phyloP scores from a whole-genome alignment of 1,140 invertebrate species.

The Thaumetopoea pityocampa region DNA sequence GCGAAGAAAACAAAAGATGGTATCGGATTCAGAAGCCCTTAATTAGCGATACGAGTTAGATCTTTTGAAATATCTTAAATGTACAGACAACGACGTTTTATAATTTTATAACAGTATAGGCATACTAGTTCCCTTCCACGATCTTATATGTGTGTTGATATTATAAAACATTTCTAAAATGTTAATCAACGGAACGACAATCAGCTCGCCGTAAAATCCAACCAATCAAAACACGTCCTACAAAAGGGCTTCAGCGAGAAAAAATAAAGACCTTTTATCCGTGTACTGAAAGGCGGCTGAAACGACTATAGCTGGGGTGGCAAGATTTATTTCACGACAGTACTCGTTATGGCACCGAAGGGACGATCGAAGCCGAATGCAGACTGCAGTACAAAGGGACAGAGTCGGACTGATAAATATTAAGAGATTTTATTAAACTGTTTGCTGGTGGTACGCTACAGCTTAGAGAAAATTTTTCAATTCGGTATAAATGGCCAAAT shows the following conservation, averaged over 20 bases:
- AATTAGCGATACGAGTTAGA: no score
- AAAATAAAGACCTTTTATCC: slow-evolving; percentile 69
- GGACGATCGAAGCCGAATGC: slow-evolving; percentile 51
- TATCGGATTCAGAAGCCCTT: no score
- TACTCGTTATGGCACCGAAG: slow-evolving; percentile 65
- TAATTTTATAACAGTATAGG: no score
- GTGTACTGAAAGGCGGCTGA: slow-evolving; percentile 49
- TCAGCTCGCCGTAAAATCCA: slow-evolving; percentile 42
- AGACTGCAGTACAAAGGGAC: slow-evolving; percentile 38
- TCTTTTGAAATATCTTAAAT: no score
- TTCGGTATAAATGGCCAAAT: no score
- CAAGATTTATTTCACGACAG: slow-evolving; percentile 70
- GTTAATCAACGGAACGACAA: slow-evolving; percentile 27
- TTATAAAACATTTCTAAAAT: no score
- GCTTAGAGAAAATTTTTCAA: slow-evolving; percentile 8
- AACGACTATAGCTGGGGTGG: slow-evolving; percentile 49
- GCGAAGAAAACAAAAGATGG: no score
- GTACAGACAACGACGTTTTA: no score
- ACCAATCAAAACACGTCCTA: slow-evolving; percentile 58
- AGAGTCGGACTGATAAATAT: slow-evolving; percentile 18
- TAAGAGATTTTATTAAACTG: no score
- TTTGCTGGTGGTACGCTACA: no score
- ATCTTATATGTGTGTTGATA: no score
- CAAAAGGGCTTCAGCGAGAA: slow-evolving; percentile 58
- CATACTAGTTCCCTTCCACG: no score